Percentiles rank a stretch among this genome's conserved stretches.
Evolutionary conservation across 2,888 invertebrate genomes (phyloP).

Genomic region (Pinctada fucata): DNA sequence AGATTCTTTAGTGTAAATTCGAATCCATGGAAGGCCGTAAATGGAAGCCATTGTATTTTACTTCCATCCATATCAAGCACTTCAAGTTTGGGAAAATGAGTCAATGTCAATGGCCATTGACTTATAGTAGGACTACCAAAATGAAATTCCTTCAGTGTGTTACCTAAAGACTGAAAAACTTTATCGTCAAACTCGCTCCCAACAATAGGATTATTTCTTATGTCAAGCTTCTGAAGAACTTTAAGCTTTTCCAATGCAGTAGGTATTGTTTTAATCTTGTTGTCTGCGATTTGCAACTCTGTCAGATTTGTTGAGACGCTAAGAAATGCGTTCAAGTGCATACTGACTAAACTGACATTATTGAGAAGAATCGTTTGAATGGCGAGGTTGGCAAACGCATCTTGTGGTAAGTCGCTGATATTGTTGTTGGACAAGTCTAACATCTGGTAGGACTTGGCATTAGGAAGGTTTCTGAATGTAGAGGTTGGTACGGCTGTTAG

Average conservation of each 20-base stretch:
- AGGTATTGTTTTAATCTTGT: constrained; percentile 32
- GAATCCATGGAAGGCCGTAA: constrained; percentile 49
- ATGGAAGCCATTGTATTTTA: constrained; percentile 39
- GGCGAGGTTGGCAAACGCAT: constrained; percentile 43
- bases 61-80: constrained; percentile 46
- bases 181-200: constrained; percentile 25
- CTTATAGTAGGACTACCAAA: constrained; percentile 43
- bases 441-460: background rate
- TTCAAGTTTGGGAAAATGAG: constrained; percentile 45
- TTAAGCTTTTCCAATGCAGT: constrained; percentile 33
- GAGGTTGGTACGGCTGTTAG: constrained; percentile 1
- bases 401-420: background rate
- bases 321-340: constrained; percentile 42
- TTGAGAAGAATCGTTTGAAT: constrained; percentile 33
- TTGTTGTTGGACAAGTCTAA: constrained; percentile 17
- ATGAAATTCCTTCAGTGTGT: constrained; percentile 45
- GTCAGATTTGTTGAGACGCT: constrained; percentile 33
- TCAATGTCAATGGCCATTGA: constrained; percentile 45
- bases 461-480: background rate
- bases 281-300: constrained; percentile 40
- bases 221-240: constrained; percentile 36
- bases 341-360: constrained; percentile 36
- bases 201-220: constrained; percentile 47
- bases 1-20: constrained; percentile 47
- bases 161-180: constrained; percentile 45